These are phyloP conservation scores for Drosophila mayaguana DNA, from an alignment of 2,888 invertebrate genomes.

Conservation along the genomic window DNA sequence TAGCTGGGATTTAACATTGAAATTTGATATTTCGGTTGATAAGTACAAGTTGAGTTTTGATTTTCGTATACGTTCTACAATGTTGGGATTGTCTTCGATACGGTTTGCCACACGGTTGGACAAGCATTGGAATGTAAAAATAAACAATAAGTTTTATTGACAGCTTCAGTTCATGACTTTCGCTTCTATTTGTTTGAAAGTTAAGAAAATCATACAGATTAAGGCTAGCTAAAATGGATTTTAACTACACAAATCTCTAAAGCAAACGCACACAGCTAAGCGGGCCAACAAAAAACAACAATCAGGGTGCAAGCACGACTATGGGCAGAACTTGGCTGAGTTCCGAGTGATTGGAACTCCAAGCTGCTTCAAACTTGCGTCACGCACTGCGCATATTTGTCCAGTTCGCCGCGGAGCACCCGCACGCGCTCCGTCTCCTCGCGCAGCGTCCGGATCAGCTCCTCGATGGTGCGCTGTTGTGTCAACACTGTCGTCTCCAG, in stretches of 20 bases:
- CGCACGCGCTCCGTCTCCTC: constrained; percentile 88
- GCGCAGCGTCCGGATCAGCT: constrained; percentile 87
- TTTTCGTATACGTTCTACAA: constrained; percentile 9
- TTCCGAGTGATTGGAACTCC: constrained; percentile 11
- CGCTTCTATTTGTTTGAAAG: constrained; percentile 1
- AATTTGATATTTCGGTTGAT: constrained; percentile 32
- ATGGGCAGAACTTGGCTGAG: constrained; percentile 29
- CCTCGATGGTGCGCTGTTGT: constrained; percentile 88
- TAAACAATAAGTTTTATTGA: constrained; percentile 12
- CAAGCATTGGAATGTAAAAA: constrained; percentile 65
- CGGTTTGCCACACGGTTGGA: constrained; percentile 54
- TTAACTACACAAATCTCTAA: constrained; percentile 66
- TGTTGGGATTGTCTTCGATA: constrained; percentile 66
- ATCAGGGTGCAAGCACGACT: constrained; percentile 55
- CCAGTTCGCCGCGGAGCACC: constrained; percentile 88
- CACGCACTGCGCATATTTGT: constrained; percentile 90
- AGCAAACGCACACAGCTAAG: constrained; percentile 52
- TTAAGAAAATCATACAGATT: constrained; percentile 51
- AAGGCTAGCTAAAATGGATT: constrained; percentile 73
- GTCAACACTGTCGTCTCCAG: constrained; percentile 81
- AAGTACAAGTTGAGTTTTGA: constrained; percentile 54
- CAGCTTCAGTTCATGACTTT: constrained; percentile 6
- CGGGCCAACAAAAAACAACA: constrained; percentile 57
- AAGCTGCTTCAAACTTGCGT: constrained; percentile 88
- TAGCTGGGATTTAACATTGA: constrained; percentile 25